Evolutionary conservation across 2,797 vertebrate species (phyloP).

Genomic region (Ptychobarbus kaznakovi): DNA sequence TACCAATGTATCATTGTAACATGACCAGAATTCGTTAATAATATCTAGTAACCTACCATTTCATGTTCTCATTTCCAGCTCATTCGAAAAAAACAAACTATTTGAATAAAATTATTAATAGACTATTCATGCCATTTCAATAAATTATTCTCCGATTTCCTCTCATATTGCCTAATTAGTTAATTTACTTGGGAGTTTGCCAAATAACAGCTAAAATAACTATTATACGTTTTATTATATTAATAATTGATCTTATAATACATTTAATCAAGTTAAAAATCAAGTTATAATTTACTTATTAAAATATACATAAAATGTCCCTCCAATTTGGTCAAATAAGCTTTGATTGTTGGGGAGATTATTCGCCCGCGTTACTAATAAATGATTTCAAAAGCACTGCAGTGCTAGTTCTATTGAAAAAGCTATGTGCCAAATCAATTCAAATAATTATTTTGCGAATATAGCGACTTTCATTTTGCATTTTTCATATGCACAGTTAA

Average conservation of each 20-base stretch:
- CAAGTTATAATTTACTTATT: not conserved
- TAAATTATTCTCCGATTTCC: not conserved
- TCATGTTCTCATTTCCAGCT: not conserved
- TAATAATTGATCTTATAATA: not conserved
- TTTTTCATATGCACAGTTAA: not conserved
- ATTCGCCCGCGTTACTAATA: not conserved
- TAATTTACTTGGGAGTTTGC: not conserved
- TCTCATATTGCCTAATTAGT: not conserved
- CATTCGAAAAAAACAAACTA: not conserved
- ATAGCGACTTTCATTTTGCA: not conserved
- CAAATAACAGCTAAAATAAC: not conserved
- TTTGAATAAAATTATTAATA: not conserved
- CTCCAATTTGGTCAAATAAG: not conserved
- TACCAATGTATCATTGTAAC: not conserved
- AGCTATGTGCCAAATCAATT: not conserved
- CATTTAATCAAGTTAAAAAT: not conserved
- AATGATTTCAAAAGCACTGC: not conserved
- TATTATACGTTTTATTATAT: not conserved
- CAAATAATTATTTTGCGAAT: not conserved
- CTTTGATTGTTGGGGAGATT: not conserved
- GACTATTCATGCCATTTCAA: not conserved
- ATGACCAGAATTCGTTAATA: slow-evolving; percentile 14
- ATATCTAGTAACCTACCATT: not conserved
- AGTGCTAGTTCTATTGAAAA: not conserved
- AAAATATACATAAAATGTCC: not conserved